phyloP scores from a whole-genome alignment of 2,113 vertebrate species.

The Spea bombifrons region DNA sequence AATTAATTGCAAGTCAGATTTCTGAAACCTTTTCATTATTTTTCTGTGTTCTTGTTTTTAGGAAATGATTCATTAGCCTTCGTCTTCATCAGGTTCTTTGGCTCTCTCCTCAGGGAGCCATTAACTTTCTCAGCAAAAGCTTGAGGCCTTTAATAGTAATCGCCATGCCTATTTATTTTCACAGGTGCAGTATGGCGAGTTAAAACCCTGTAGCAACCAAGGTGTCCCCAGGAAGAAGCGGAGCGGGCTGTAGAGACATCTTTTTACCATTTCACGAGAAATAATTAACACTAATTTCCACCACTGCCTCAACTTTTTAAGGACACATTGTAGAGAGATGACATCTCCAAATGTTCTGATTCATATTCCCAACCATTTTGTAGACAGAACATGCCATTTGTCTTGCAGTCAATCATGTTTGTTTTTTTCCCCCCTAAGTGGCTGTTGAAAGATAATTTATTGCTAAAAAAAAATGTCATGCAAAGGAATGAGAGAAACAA shows the following conservation, averaged over 20 bases:
- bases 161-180: slow-evolving; percentile 87
- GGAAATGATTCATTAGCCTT: slow-evolving; percentile 98
- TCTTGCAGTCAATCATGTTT: no score
- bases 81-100: slow-evolving; percentile 78
- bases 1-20: slow-evolving; percentile 84
- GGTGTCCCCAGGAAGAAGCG: slow-evolving; percentile 81
- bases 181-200: slow-evolving; percentile 90
- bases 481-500: no score
- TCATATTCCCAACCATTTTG: no score
- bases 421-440: no score
- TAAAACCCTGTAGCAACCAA: slow-evolving; percentile 75
- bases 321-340: not conserved
- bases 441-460: no score
- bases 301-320: not conserved
- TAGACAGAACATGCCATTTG: no score
- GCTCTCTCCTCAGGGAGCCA: slow-evolving; percentile 83
- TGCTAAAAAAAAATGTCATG: no score
- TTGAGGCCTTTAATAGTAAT: slow-evolving; percentile 84
- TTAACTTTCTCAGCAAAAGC: slow-evolving; percentile 77
- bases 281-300: slow-evolving; percentile 27
- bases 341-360: no score
- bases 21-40: slow-evolving; percentile 98
- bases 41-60: slow-evolving; percentile 92
- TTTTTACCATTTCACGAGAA: not conserved
- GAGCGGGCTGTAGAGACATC: slow-evolving; percentile 58